Base-by-base conservation (phyloP, 2,888 invertebrate species). In the Halocaridina rubra region DNA sequence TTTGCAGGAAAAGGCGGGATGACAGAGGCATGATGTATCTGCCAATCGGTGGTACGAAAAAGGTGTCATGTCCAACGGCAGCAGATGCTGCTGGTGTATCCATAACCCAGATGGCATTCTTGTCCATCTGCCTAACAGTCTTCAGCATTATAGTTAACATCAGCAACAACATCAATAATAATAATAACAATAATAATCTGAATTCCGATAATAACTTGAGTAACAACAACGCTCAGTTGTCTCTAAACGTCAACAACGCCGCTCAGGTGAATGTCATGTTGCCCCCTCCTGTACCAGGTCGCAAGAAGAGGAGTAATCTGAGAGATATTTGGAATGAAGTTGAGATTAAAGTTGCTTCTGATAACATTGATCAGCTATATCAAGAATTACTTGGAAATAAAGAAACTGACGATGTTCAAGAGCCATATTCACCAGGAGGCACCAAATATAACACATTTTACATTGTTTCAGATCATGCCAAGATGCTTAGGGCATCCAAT, bases 121-220 rank as follows among this genome's bases (percentile, higher is more conserved):
- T 87, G 57, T 77, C 87, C 24, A 72, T 87, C 74, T 71, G 74
- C 13, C 85, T 87, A n/a, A 81, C 87, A 7, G 61, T 87, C 61
- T 85, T 87, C 78, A 87, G 72, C 77, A 61, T 87, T 61, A 72
- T 87, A n/a, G 81, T 80, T 59, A 87, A 84, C 78, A 39, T 87
- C 59, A 74, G 29, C 71, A 87, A 87, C 79, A 87, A 87, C 78
- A 79, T 87, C 64, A 87, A 85, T 77, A 87, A 81, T 61, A 87
- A 87, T 81, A 87, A 87, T 46, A 87, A 87, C 75, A 87, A 87
- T 46, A 77, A 85, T 30, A 85, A 85, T 77, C 13, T 77, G 53
- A 85, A 81, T 32, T 32, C 76, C 5, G 81, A 85, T 46, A 85
- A 76, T 24, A 85, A 81, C 77, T 24, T 81, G 5, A 64, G 53